A percentile compares a stretch with the other conserved stretches of the same genome.
Evolutionary conservation across 1,140 invertebrate genomes (phyloP).

Genomic region (Sminthurides bifidus): DNA sequence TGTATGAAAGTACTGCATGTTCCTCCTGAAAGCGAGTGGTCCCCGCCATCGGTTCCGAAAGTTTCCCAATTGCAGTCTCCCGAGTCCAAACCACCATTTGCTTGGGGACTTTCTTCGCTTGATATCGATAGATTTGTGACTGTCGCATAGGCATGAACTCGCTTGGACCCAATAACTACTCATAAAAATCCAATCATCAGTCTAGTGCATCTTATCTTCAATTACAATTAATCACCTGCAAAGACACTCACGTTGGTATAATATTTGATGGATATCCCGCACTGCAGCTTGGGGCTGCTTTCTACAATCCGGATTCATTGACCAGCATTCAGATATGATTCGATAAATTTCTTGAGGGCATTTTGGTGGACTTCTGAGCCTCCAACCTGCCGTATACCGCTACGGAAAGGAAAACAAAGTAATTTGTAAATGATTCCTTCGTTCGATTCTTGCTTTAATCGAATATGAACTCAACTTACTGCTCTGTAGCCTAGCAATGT

Average conservation of each 20-base stretch:
- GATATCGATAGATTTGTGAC: slow-evolving; percentile 38
- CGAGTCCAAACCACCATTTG: slow-evolving; percentile 26
- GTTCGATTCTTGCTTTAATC: neutral
- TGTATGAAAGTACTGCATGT: slow-evolving; percentile 29
- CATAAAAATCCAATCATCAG: too few species aligned
- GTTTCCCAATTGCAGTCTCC: slow-evolving; percentile 29
- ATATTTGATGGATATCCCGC: slow-evolving; percentile 67
- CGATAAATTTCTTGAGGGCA: slow-evolving; percentile 72
- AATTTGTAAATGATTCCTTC: too few species aligned
- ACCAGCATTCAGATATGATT: slow-evolving; percentile 82
- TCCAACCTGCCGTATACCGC: slow-evolving; percentile 56
- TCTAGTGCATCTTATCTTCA: too few species aligned
- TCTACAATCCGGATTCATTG: slow-evolving; percentile 50
- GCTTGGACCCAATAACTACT: slow-evolving; percentile 48
- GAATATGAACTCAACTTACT: neutral
- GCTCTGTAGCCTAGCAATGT: slow-evolving; percentile 12
- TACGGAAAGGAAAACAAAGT: slow-evolving; percentile 32
- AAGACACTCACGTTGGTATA: slow-evolving; percentile 51
- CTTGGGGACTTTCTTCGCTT: slow-evolving; percentile 18
- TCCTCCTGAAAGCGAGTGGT: slow-evolving; percentile 19
- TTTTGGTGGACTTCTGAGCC: slow-evolving; percentile 55
- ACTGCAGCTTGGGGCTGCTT: slow-evolving; percentile 68
- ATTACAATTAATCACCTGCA: too few species aligned
- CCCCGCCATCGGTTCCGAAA: slow-evolving; percentile 19
- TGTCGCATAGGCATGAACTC: slow-evolving; percentile 47